phyloP scores from a whole-genome alignment of 2,888 invertebrate genomes.

The Cheilosia vernalis region DNA sequence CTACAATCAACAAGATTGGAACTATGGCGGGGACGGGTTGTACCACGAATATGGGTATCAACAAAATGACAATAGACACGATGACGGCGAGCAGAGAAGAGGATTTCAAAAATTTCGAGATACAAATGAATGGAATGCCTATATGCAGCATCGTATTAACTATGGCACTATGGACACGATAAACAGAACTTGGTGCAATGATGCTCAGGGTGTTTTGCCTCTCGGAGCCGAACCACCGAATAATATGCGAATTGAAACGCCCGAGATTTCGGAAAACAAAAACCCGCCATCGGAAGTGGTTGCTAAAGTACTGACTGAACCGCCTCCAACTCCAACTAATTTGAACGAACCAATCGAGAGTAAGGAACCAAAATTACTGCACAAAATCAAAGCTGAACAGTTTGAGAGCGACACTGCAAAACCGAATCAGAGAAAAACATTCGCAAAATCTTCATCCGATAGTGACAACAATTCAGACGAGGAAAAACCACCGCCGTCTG shows the following conservation, averaged over 20 bases:
- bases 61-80: no score
- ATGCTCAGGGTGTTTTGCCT: no score
- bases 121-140: background rate
- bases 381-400: slow-evolving; percentile 14
- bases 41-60: no score
- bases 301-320: background rate
- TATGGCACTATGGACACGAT: background rate
- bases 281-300: background rate
- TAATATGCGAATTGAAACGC: background rate
- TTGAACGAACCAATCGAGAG: slow-evolving; percentile 1
- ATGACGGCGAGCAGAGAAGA: no score
- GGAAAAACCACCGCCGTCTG: slow-evolving; percentile 26
- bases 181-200: background rate
- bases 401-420: background rate
- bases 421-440: background rate
- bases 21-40: no score
- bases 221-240: background rate
- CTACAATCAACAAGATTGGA: no score
- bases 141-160: background rate
- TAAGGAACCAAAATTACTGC: background rate
- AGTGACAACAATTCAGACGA: slow-evolving; percentile 69
- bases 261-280: background rate
- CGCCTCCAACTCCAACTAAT: background rate
- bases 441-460: background rate
- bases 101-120: slow-evolving; percentile 26